A percentile compares a stretch with the other conserved stretches of the same genome.
phyloP scores from a whole-genome alignment of 2,888 invertebrate species.

The Schizotus pectinicornis region DNA sequence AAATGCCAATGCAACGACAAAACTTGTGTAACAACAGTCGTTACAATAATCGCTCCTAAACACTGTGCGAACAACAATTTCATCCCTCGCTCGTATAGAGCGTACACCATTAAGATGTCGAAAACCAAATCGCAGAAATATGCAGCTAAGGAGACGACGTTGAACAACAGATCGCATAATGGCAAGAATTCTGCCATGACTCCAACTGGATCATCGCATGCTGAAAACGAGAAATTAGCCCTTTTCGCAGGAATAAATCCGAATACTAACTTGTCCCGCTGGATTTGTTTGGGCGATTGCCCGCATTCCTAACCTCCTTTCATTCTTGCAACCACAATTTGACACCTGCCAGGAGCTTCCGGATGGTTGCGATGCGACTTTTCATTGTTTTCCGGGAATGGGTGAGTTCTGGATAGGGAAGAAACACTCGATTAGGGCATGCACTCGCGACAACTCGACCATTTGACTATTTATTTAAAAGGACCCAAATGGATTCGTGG shows the following conservation, averaged over 20 bases:
- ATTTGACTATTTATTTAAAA: conserved; percentile 31
- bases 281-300: conserved; percentile 54
- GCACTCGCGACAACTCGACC: conserved; percentile 5
- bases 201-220: conserved; percentile 52
- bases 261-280: conserved; percentile 50
- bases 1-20: conserved; percentile 79
- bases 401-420: background rate
- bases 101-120: conserved; percentile 85
- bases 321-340: conserved; percentile 41
- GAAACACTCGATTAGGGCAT: background rate
- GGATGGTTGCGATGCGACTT: background rate
- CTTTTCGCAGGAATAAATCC: conserved; percentile 27
- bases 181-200: conserved; percentile 84
- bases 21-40: conserved; percentile 77
- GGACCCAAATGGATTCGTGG: conserved; percentile 26
- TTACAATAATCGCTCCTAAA: conserved; percentile 73
- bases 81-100: conserved; percentile 73
- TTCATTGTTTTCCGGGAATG: background rate
- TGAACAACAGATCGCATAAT: conserved; percentile 89
- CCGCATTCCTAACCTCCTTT: conserved; percentile 59
- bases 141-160: conserved; percentile 86
- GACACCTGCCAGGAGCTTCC: conserved; percentile 6
- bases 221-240: conserved; percentile 39
- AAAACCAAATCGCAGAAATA: conserved; percentile 92
- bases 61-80: conserved; percentile 72